Percentiles rank a stretch among this genome's conserved stretches.
These are phyloP conservation scores for Ciona savignyi DNA, from an alignment of 23 tunicate species.

Conservation along the genomic window DNA sequence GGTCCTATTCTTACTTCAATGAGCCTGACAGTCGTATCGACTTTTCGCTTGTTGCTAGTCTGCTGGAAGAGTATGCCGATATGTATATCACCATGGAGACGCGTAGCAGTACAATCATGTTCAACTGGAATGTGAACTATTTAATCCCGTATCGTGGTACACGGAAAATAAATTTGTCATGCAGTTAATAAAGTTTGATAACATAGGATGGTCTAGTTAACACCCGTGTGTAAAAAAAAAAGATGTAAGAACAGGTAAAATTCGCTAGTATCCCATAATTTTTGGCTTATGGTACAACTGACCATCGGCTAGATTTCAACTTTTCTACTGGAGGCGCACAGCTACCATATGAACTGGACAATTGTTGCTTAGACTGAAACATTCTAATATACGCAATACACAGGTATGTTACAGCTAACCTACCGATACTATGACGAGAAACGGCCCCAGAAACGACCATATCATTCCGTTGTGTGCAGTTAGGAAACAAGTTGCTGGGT, in stretches of 20 bases:
- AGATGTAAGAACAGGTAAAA: no score
- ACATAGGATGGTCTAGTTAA: no score
- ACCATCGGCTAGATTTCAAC: no score
- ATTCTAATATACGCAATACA: neutral
- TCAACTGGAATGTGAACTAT: conserved; percentile 26
- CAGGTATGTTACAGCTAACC: neutral
- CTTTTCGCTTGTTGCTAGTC: conserved; percentile 17
- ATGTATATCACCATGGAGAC: conserved; percentile 29
- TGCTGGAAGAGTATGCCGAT: conserved; percentile 30
- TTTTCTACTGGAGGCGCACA: no score
- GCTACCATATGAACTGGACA: no score
- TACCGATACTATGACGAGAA: conserved; percentile 38
- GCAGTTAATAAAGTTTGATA: no score
- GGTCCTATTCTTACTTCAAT: conserved; percentile 40
- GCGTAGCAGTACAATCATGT: conserved; percentile 24
- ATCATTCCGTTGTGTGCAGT: conserved; percentile 42
- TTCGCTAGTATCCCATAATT: no score
- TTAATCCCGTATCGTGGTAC: no score
- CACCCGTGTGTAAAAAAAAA: no score
- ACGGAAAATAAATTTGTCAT: no score
- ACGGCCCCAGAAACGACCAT: conserved; percentile 81
- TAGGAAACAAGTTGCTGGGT: conserved; percentile 68
- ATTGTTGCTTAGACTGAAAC: no score
- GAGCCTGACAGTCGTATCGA: conserved; percentile 19
- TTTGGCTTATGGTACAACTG: no score